phyloP scores from a whole-genome alignment of 1,140 invertebrate species.

The Drosophila subobscura region DNA sequence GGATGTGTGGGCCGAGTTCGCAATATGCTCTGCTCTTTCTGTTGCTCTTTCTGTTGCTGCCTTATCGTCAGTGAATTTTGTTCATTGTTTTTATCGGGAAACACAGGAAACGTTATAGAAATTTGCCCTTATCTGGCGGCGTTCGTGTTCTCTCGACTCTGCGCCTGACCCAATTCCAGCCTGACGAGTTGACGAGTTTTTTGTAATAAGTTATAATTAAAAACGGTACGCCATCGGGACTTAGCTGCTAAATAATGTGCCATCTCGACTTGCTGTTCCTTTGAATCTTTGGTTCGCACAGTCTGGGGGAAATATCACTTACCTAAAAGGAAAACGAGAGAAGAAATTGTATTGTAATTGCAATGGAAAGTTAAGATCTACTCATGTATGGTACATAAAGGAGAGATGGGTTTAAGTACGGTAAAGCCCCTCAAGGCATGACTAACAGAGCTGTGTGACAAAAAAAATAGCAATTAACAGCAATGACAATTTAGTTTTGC shows the following conservation, averaged over 20 bases:
- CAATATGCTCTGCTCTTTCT: conserved; percentile 41
- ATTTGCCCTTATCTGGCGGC: conserved; percentile 53
- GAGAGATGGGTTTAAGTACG: conserved; percentile 1
- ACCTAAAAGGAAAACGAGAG: conserved; percentile 44
- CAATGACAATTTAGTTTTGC: conserved; percentile 74
- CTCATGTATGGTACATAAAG: neutral
- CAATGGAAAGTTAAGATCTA: conserved; percentile 20
- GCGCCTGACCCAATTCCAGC: conserved; percentile 38
- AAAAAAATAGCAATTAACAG: conserved; percentile 77
- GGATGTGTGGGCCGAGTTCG: conserved; percentile 4
- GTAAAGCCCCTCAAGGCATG: conserved; percentile 4
- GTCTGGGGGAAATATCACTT: conserved; percentile 37
- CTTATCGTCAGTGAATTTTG: conserved; percentile 45
- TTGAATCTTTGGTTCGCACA: neutral
- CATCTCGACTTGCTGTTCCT: neutral
- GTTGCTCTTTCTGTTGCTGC: conserved; percentile 9
- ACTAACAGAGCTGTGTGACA: conserved; percentile 55
- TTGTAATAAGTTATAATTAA: conserved; percentile 59
- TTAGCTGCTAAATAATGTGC: conserved; percentile 48
- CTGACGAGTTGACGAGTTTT: conserved; percentile 30
- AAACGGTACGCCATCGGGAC: conserved; percentile 1
- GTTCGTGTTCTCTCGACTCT: neutral
- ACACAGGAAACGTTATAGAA: conserved; percentile 73
- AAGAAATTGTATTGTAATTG: neutral
- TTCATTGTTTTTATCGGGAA: conserved; percentile 63